These are phyloP conservation scores for Aspiorhynchus laticeps DNA, from an alignment of 2,113 vertebrate species.

Conservation along the genomic window DNA sequence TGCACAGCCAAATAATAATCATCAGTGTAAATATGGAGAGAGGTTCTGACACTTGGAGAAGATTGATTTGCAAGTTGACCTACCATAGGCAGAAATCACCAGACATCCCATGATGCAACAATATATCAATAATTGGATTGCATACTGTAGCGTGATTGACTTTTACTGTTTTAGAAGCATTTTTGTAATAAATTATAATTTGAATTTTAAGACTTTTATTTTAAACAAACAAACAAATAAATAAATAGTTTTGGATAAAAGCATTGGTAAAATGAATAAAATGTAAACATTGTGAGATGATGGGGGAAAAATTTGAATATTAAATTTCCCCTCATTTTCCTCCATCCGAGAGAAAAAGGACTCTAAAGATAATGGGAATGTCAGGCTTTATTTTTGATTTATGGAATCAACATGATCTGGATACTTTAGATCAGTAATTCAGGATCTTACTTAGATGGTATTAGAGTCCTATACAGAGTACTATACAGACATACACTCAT, in stretches of 20 bases:
- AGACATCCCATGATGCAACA: neutral
- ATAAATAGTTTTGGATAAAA: neutral
- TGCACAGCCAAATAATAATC: neutral
- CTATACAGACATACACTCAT: neutral
- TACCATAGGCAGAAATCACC: neutral
- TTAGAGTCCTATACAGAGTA: neutral
- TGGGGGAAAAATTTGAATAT: neutral
- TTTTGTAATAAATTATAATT: neutral
- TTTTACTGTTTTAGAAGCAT: neutral
- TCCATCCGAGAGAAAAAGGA: neutral
- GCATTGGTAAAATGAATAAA: neutral
- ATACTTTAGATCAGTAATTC: neutral
- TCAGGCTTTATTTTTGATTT: neutral
- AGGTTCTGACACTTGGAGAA: neutral
- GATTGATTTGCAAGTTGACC: neutral
- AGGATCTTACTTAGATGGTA: neutral
- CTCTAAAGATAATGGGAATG: neutral
- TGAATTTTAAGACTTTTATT: neutral
- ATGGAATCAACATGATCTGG: neutral
- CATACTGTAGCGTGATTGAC: neutral
- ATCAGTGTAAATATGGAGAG: slow-evolving; percentile 1
- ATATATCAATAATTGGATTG: neutral
- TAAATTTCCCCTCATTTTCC: neutral
- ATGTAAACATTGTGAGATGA: neutral
- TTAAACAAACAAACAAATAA: neutral